Base-by-base conservation (phyloP, 2,888 invertebrate species). In the Gastracanthus pulcherrimus region DNA sequence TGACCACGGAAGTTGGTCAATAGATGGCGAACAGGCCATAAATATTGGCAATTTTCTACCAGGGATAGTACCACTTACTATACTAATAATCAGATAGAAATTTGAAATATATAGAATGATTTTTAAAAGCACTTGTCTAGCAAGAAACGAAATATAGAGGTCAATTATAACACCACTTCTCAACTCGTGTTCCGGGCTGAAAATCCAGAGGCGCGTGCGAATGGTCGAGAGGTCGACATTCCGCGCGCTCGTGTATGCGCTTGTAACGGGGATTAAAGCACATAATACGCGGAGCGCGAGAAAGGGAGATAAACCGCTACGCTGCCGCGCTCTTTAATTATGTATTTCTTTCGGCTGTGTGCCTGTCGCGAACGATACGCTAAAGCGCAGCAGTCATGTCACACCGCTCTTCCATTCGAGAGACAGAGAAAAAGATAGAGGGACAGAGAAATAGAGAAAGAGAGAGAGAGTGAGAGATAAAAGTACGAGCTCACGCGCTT, bases 201-300 rank as follows among this genome's bases (percentile, higher is more conserved):
- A 72, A n/a, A 29, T 38, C 41, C 29, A 38, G 41, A n/a, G 26
- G 41, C 60, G 23, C 11, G 51, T 7, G 23, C 23, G 26, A 55
- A 55, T 7, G 55, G 55, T 55, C 55, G 45, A 72, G 31, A 13
- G 45, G 31, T 31, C 38, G 41, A 19, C 41, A 62, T 62, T 72
- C 29, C 55, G 34, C n/a, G 38, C 11, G 71, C n/a, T 71, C 9
- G 16, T 51, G n/a, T 48, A 3, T 34, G 19, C 26, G n/a, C n/a
- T n/a, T 31, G 31, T 72, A 60, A 72, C 72, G 26, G 62, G 60
- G 45, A 75, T 51, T 75, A 75, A 75, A 64, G 75, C 66, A 7
- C n/a, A n/a, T n/a, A n/a, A n/a, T n/a, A n/a, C 16, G n/a, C 11
- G 26, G 11, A 23, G 2, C 48, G 36, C 26, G 26, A n/a, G n/a